Evolutionary conservation across 2,797 vertebrate genomes (phyloP), one percentile per base, ranked within the genome.

Genomic region (Pampus argenteus): DNA sequence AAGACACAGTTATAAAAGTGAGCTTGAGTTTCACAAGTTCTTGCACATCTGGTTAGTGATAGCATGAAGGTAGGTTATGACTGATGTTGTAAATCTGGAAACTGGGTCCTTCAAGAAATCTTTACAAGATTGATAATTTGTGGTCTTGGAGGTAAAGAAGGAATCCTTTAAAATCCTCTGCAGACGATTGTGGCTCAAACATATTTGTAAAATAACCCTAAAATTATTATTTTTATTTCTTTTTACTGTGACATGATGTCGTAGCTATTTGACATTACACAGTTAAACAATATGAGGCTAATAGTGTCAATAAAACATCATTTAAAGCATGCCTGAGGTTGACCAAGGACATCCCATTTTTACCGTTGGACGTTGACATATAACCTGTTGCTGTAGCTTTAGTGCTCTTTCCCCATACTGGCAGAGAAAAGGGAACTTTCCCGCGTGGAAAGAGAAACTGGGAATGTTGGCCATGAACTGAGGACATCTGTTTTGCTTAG

Each of bases 401-500:
- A 83, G 79, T 79, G 68, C 77, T 77, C 68, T 89, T 77, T 79
- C 76, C 82, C 56, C 76, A 77, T 73, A 70, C 76, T 94, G 93
- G 93, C 93, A 94, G 61, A 2, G 14, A 42, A 59, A 86, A 64
- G 66, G 85, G 86, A 94, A 94, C 71, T 94, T 94, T 94, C 74
- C 92, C 86, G 78, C 86, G 85, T 92, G 93, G 91, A 95, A 93
- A 81, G 80, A 78, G 74, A 89, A 88, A 91, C 66, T 54, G 90
- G 88, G 91, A 94, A 93, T 91, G 84, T 93, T 94, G 94, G 93
- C 92, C 49, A 68, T 28, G 56, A 59, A 75, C 38, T 64, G 61
- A 54, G 25, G 55, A 93, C 94, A 95, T 95, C 94, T 94, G 94
- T 91, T 94, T 90, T 78, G 80, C 76, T 74, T 74, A 78, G 86